Base-by-base conservation (phyloP, 2,113 vertebrate species). In the Thymallus thymallus region DNA sequence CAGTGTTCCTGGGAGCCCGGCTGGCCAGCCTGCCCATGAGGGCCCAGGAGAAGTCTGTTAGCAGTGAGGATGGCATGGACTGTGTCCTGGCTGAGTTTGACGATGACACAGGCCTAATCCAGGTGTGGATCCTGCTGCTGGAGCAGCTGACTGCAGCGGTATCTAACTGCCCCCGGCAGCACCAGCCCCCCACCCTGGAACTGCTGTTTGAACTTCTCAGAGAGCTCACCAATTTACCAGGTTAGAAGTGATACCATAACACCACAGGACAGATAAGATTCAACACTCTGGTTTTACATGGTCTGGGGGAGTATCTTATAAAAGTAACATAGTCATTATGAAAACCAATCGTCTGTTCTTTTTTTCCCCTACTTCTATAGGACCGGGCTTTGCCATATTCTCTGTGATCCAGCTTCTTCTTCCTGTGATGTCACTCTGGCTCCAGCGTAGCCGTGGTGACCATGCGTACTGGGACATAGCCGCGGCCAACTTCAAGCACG, bases 401-500 rank as follows among this genome's bases (percentile, higher is more conserved):
- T 94, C 96, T 1, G 96, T 99, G 69, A 95, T 96, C 78, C 95
- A 98, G 88, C 96, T 98, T 64, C 95, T 99, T 72, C 95, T 99
- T 74, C 98, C 98, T 2, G 96, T 98, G 79, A 98, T 99, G 96
- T 94, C 97, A 1, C 91, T 98, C 16, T 99, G 98, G 98, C 94
- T 99, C 68, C 92, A 94, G 72, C 96, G 97, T 69, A 98, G 95
- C 85, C 96, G 96, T 1, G 95, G 95, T 63, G 96, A 98, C 86
- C 96, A 97, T 84, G 94, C 95, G 5, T 98, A 98, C 88, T 99
- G 98, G 98, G 97, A 99, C 0, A 81, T 91, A 48, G 96, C 97
- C 0, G 97, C 97, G 0, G 95, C 95, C 1, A 98, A 99, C 90
- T 99, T 99, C 88, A 99, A 98, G 80, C 98, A 99, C 1, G 98